A percentile compares a stretch with the other conserved stretches of the same genome.
Evolutionary conservation across 2,797 vertebrate species (phyloP).

Genomic region (Schizopygopsis pylzovi): DNA sequence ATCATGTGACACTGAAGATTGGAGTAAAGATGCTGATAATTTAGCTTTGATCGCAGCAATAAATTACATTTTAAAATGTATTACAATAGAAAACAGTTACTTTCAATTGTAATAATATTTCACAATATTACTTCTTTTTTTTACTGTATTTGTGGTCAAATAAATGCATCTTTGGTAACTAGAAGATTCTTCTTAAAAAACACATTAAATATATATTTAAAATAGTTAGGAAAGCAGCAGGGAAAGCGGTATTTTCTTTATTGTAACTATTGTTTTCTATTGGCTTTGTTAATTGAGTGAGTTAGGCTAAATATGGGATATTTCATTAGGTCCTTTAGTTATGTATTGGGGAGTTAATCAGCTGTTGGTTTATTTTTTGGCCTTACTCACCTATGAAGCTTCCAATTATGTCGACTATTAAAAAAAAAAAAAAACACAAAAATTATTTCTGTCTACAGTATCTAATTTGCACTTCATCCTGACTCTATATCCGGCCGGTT

Average conservation of each 20-base stretch:
- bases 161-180: background rate
- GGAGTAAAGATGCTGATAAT: background rate
- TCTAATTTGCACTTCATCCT: background rate
- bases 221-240: constrained; percentile 2
- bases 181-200: background rate
- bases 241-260: background rate
- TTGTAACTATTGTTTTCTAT: background rate
- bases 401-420: constrained; percentile 27
- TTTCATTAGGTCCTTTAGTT: constrained; percentile 5
- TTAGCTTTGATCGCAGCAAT: too few relatives aligned
- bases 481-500: background rate
- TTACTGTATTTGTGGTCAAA: background rate
- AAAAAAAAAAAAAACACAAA: background rate
- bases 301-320: background rate
- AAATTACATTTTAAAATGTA: too few relatives aligned
- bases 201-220: background rate
- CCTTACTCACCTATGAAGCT: constrained; percentile 30
- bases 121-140: background rate
- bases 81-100: too few relatives aligned
- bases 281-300: background rate
- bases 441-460: background rate
- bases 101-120: background rate
- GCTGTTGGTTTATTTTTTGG: background rate
- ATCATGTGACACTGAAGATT: constrained; percentile 5
- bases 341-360: background rate